Evolutionary conservation across 2,888 invertebrate species (phyloP).

Genomic region (Nomada fabriciana): DNA sequence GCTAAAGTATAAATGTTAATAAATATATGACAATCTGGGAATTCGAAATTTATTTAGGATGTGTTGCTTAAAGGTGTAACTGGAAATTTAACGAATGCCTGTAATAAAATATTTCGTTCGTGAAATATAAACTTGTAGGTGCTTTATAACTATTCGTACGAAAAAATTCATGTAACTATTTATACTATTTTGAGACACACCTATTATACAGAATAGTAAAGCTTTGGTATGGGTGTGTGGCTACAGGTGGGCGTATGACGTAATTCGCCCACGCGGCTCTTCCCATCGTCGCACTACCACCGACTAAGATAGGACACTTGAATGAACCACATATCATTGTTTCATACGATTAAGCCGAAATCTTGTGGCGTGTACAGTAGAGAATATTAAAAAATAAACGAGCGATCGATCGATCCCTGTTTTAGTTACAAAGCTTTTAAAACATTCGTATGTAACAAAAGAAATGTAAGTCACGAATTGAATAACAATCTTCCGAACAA

Average conservation of each 20-base stretch:
- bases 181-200: slow-evolving; percentile 1
- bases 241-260: slow-evolving; percentile 83
- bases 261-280: slow-evolving; percentile 80
- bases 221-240: slow-evolving; percentile 66
- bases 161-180: neutral
- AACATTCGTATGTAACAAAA: neutral
- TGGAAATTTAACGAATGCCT: neutral
- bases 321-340: slow-evolving; percentile 12
- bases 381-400: neutral
- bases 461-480: neutral
- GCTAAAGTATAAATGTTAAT: neutral
- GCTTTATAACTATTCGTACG: neutral
- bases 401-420: neutral
- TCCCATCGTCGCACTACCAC: slow-evolving; percentile 73
- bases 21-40: neutral
- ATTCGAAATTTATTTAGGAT: neutral
- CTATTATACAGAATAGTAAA: slow-evolving; percentile 57
- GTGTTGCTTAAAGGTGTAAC: neutral
- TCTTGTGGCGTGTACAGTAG: neutral
- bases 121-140: neutral
- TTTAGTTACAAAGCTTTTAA: neutral
- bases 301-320: slow-evolving; percentile 28
- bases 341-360: neutral
- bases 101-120: neutral
- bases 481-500: neutral